These are phyloP conservation scores for Ptilonorhynchus violaceus DNA, from an alignment of 2,113 vertebrate species.

Conservation along the genomic window DNA sequence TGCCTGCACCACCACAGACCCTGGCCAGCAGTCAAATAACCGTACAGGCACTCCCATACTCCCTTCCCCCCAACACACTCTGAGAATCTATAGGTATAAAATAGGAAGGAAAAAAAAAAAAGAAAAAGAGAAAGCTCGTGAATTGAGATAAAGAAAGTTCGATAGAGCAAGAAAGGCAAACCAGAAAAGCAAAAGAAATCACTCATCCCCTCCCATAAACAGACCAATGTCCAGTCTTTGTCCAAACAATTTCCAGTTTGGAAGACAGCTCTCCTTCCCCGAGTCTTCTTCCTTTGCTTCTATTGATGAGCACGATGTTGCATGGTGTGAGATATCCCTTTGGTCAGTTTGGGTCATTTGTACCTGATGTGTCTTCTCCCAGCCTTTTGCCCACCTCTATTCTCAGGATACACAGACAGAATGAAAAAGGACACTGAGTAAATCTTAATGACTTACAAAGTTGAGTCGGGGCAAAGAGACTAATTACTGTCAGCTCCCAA, in stretches of 20 bases:
- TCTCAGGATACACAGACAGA: not conserved
- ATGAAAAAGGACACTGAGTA: not conserved
- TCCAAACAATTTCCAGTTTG: not conserved
- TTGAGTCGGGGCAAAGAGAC: not conserved
- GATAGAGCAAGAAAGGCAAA: not conserved
- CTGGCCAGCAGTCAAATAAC: not conserved
- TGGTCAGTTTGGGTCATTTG: not conserved
- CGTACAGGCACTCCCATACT: accelerated
- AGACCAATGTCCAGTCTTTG: not conserved
- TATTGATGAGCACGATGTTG: not conserved
- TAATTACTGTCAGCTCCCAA: not conserved
- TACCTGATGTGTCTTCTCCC: not conserved
- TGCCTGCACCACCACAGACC: too few relatives aligned
- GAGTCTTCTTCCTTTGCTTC: not conserved
- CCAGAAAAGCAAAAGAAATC: not conserved
- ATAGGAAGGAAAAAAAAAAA: accelerated
- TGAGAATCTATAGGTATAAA: not conserved
- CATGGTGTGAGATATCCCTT: not conserved
- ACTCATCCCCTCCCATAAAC: not conserved
- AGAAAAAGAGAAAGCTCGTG: not conserved
- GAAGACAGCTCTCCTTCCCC: not conserved
- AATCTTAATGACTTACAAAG: not conserved
- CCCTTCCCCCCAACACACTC: not conserved
- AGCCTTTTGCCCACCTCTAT: not conserved
- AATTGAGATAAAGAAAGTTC: not conserved